phyloP scores from a whole-genome alignment of 2,113 vertebrate species.

The Dipodomys spectabilis region DNA sequence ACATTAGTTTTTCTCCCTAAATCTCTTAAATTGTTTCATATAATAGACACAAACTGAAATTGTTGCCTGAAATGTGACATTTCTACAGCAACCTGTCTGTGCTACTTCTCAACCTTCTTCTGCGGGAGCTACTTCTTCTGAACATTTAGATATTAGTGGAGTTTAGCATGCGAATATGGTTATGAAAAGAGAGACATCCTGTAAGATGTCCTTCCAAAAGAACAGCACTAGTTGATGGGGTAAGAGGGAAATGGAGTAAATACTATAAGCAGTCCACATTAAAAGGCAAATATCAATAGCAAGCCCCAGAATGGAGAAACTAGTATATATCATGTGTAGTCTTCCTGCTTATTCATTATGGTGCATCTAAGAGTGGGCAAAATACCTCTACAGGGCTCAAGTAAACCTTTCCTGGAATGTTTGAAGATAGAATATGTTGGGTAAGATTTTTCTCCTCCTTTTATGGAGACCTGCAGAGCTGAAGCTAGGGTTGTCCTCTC shows the following conservation, averaged over 20 bases:
- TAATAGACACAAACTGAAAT: neutral
- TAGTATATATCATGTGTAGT: neutral
- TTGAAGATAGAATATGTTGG: neutral
- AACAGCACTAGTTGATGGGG: neutral
- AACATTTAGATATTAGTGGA: neutral
- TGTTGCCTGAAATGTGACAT: neutral
- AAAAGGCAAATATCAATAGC: neutral
- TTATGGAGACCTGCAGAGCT: no score
- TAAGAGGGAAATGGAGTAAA: neutral
- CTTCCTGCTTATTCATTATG: neutral
- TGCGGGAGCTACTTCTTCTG: neutral
- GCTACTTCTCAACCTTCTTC: neutral
- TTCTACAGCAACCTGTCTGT: neutral
- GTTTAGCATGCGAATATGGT: neutral
- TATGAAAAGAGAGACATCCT: neutral
- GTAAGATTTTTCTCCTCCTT: neutral
- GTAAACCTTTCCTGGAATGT: neutral
- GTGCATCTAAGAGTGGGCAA: neutral
- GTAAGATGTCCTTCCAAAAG: neutral
- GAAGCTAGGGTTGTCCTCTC: no score
- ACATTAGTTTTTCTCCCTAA: constrained; percentile 18
- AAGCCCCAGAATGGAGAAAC: neutral
- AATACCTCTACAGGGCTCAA: neutral
- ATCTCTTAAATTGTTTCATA: constrained; percentile 36
- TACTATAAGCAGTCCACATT: neutral